Evolutionary conservation across 2,888 invertebrate species (phyloP).

Genomic region (Crocallis elinguaria): DNA sequence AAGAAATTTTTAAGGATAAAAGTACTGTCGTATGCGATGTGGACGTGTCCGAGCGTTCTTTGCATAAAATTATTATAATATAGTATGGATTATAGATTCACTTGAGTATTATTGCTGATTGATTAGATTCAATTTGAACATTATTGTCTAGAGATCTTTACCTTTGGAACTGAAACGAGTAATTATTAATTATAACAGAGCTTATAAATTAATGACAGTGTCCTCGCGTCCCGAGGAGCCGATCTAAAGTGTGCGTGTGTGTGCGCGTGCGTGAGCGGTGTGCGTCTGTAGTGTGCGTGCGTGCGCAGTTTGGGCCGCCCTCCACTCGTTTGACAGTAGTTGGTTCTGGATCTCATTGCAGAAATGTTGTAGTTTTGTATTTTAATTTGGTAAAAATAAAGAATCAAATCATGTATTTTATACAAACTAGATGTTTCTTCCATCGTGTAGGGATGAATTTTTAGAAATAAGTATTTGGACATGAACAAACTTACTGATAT

Average conservation of each 20-base stretch:
- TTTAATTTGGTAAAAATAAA: conserved; percentile 68
- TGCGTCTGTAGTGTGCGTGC: conserved; percentile 32
- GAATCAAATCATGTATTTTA: conserved; percentile 82
- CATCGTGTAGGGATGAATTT: conserved; percentile 75
- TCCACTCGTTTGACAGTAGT: conserved; percentile 55
- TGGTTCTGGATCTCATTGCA: conserved; percentile 79
- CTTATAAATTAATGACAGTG: conserved; percentile 58
- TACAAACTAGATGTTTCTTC: conserved; percentile 77
- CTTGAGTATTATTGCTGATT: conserved; percentile 83
- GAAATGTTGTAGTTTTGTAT: conserved; percentile 79
- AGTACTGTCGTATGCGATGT: conserved; percentile 69
- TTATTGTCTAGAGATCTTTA: conserved; percentile 57
- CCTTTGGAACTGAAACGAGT: conserved; percentile 71
- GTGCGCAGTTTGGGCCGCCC: conserved; percentile 46
- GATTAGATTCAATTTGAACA: conserved; percentile 77
- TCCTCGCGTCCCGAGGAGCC: conserved; percentile 49
- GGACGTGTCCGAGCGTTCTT: conserved; percentile 61
- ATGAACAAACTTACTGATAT: conserved; percentile 82
- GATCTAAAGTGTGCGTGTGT: conserved; percentile 42
- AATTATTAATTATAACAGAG: conserved; percentile 65
- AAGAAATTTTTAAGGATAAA: conserved; percentile 79
- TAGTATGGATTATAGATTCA: conserved; percentile 82
- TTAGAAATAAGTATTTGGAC: conserved; percentile 77
- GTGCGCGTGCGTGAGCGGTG: conserved; percentile 43
- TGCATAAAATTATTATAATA: conserved; percentile 79